Conservation (phyloP, 2,113 vertebrate genomes). For the Notechis scutatus region DNA sequence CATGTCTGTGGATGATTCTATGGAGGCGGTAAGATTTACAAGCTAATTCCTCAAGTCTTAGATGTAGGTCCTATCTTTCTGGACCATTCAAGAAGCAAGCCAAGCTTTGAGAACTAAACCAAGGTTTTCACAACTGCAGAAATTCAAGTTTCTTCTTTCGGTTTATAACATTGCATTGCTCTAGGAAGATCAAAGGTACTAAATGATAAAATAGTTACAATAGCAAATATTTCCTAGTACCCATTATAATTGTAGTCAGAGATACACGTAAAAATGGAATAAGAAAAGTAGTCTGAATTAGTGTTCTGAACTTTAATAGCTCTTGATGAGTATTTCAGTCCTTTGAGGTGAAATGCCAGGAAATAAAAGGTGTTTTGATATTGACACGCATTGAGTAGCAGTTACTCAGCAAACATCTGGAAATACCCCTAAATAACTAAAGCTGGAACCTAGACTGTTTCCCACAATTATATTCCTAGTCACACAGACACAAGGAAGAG, state of each 20-base stretch:
- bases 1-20: constrained; percentile 92
- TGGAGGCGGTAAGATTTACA: constrained; percentile 80
- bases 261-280: not conserved
- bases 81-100: not conserved
- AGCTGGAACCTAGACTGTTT: not conserved
- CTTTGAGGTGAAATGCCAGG: not conserved
- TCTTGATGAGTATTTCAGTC: not conserved
- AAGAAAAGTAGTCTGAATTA: not conserved
- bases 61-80: not conserved
- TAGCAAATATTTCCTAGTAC: not conserved
- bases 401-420: not conserved
- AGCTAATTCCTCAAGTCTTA: not conserved
- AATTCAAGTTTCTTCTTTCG: not conserved
- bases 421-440: not conserved
- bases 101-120: not conserved
- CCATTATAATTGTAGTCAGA: not conserved
- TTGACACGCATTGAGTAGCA: not conserved
- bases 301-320: not conserved
- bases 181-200: not conserved
- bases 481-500: not conserved
- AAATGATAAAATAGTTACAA: not conserved
- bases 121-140: not conserved
- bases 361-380: not conserved
- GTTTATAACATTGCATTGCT: not conserved
- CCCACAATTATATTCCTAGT: not conserved